A percentile compares a stretch with the other conserved stretches of the same genome.
Conservation (phyloP, 1,140 invertebrate species). For the Diachasmimorpha longicaudata region DNA sequence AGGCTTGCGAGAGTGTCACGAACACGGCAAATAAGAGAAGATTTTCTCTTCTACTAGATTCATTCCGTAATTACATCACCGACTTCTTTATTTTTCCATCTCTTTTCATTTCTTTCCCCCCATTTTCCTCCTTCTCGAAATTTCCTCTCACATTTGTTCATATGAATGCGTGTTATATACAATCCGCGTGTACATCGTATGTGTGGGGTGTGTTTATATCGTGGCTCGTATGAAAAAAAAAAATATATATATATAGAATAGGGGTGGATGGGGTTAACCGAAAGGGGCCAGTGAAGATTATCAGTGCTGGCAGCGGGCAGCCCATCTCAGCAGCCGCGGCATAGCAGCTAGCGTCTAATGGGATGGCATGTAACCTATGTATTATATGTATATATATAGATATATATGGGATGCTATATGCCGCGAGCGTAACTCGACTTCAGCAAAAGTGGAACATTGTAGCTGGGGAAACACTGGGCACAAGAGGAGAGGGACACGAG, state of each 20-base stretch:
- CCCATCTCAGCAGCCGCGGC: conserved; percentile 56
- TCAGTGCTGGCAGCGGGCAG: conserved; percentile 58
- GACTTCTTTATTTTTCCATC: not conserved
- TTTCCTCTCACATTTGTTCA: not conserved
- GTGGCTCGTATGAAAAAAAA: not conserved
- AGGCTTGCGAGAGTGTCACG: not conserved
- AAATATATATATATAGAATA: not conserved
- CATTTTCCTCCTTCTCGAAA: not conserved
- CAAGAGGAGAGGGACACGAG: not conserved
- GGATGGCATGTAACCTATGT: conserved; percentile 35
- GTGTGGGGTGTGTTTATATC: not conserved
- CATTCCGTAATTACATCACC: not conserved
- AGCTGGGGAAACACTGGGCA: not conserved
- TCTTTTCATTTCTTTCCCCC: not conserved
- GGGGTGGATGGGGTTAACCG: not conserved
- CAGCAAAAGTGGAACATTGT: conserved; percentile 14
- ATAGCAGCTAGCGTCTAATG: conserved; percentile 58
- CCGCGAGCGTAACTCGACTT: conserved; percentile 7
- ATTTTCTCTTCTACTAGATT: not conserved
- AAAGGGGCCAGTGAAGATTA: conserved; percentile 37
- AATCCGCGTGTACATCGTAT: not conserved
- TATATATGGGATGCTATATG: conserved; percentile 1
- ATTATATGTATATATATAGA: conserved; percentile 11
- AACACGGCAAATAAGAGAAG: not conserved
- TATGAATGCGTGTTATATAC: conserved; percentile 5